Evolutionary conservation across 2,888 invertebrate genomes (phyloP), one percentile per base, ranked within the genome.

Genomic region (Acrobasis suavella): DNA sequence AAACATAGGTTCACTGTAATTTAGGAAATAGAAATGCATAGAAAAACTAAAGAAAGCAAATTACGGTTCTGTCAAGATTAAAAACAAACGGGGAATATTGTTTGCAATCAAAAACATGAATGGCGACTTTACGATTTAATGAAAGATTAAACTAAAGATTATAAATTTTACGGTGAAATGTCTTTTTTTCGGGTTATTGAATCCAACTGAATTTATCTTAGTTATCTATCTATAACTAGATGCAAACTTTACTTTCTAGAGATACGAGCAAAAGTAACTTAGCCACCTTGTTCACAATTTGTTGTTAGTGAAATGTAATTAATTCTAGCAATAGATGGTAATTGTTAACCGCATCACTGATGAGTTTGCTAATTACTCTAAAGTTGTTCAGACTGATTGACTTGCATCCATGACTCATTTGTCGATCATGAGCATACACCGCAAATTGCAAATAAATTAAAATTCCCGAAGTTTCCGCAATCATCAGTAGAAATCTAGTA

Each of bases 331-430:
- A 12, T 42, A 10, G 12, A 42, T 3, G n/a, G n/a, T n/a, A n/a
- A 46, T 46, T 14, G 46, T 46, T 46, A 46, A 46, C 46, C 46
- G 14, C 46, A 46, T 46, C n/a, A n/a, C 46, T 46, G n/a, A 46
- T n/a, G 14, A n/a, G 46, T 46, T 46, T 46, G 46, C 46, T 46
- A 46, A 46, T 46, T 46, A n/a, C 46, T n/a, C n/a, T 14, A 46
- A 46, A 46, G 46, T 46, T 46, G 46, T 46, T n/a, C 46, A 12
- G 14, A 46, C 14, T 46, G 46, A 46, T 46, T 46, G 46, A 46
- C 46, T 46, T 46, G 46, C 14, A 14, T 14, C 46, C 7, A n/a
- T n/a, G 2, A 46, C 1, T 46, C 46, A 46, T 46, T 14, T 12
- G n/a, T 14, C 14, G n/a, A 14, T n/a, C 14, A 46, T 3, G 5